phyloP scores from a whole-genome alignment of 2,888 invertebrate species.

The Nomada goodeniana region DNA sequence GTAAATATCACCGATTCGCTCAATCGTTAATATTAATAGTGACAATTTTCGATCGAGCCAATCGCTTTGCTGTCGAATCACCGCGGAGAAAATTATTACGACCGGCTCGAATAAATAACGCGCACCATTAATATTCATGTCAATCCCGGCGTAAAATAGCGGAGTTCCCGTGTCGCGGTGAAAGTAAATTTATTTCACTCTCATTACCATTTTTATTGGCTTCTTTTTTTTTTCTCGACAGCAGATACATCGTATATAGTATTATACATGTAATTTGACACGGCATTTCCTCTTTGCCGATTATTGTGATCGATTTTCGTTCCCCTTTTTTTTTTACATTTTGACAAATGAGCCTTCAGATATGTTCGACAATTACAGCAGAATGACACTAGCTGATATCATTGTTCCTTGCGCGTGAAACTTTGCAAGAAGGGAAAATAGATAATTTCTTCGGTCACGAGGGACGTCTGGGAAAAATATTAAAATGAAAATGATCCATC shows the following conservation, averaged over 20 bases:
- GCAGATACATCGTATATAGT: background rate
- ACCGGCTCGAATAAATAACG: constrained; percentile 5
- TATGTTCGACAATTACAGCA: background rate
- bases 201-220: constrained; percentile 36
- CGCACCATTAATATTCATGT: constrained; percentile 41
- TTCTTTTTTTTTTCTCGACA: background rate
- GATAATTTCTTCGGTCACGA: background rate
- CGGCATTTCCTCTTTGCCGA: background rate
- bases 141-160: constrained; percentile 17
- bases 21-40: constrained; percentile 35
- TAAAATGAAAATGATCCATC: background rate
- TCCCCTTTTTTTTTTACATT: background rate
- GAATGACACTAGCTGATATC: too few species aligned
- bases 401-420: too few species aligned
- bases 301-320: background rate
- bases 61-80: constrained; percentile 9
- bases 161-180: background rate
- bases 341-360: background rate
- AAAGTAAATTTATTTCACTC: constrained; percentile 34
- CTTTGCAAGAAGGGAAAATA: background rate
- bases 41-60: constrained; percentile 14
- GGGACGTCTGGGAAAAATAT: background rate
- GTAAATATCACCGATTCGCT: constrained; percentile 25
- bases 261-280: background rate
- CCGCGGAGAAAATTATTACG: constrained; percentile 15